Percentiles rank a stretch among this genome's conserved stretches.
Evolutionary conservation across 1,140 invertebrate species (phyloP).

Genomic region (Nasonia vitripennis): DNA sequence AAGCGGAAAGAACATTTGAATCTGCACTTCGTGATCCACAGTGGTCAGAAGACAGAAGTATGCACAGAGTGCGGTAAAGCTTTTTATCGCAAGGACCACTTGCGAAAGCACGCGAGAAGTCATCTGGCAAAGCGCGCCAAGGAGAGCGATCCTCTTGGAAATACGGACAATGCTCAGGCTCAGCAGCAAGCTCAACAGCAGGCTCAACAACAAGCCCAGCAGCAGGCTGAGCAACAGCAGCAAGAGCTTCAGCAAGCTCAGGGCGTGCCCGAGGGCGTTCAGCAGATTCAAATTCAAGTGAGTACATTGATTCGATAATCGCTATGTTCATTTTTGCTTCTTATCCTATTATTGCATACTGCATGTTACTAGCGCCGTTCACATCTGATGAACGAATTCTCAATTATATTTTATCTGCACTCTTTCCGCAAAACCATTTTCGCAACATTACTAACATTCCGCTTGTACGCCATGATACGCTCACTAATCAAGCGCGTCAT

Average conservation of each 20-base stretch:
- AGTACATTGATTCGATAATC: neutral
- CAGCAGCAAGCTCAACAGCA: slow-evolving; percentile 62
- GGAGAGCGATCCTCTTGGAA: slow-evolving; percentile 76
- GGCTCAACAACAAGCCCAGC: slow-evolving; percentile 62
- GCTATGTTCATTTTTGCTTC: neutral
- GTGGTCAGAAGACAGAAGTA: slow-evolving; percentile 87
- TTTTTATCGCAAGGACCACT: slow-evolving; percentile 89
- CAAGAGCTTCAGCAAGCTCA: slow-evolving; percentile 58
- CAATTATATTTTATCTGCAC: neutral
- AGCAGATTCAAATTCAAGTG: slow-evolving; percentile 58
- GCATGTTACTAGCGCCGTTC: neutral
- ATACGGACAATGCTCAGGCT: slow-evolving; percentile 63
- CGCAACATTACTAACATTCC: slow-evolving; percentile 12
- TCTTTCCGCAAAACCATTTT: neutral
- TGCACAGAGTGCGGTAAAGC: slow-evolving; percentile 84
- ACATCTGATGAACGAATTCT: neutral
- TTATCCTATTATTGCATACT: neutral
- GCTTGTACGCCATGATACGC: slow-evolving; percentile 20
- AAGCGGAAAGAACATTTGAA: slow-evolving; percentile 88
- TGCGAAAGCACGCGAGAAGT: slow-evolving; percentile 85
- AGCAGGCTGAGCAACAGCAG: slow-evolving; percentile 63
- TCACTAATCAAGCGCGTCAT: slow-evolving; percentile 45
- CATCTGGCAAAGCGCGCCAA: slow-evolving; percentile 83
- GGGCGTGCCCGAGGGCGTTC: slow-evolving; percentile 49
- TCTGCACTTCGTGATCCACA: slow-evolving; percentile 87